Conservation (phyloP, 2,888 invertebrate species). For the Gandaritis pyraliata region DNA sequence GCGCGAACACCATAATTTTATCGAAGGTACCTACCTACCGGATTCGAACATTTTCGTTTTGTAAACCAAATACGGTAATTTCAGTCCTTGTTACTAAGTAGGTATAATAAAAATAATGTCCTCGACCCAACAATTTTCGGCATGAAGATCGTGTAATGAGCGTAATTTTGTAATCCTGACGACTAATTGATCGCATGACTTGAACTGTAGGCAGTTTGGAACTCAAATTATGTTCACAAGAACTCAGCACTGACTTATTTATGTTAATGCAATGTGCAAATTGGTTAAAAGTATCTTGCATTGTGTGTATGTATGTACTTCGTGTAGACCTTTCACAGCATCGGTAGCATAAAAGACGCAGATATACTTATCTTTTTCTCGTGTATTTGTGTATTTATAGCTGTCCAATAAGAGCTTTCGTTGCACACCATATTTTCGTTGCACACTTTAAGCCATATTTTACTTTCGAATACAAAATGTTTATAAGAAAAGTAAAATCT, state of each 20-base stretch:
- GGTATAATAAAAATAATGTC: background rate
- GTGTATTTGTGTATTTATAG: conserved; percentile 2
- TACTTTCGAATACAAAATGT: no score
- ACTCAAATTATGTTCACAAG: conserved; percentile 8
- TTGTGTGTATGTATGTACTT: background rate
- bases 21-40: background rate
- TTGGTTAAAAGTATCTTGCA: conserved; percentile 4
- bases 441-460: background rate
- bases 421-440: conserved; percentile 1
- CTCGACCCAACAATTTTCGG: background rate
- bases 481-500: no score
- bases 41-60: background rate
- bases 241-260: conserved; percentile 12
- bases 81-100: background rate
- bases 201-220: background rate
- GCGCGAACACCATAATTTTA: background rate
- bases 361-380: conserved; percentile 6
- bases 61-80: background rate
- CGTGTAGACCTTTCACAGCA: background rate
- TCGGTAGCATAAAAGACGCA: conserved; percentile 9
- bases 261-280: conserved; percentile 18
- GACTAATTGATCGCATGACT: conserved; percentile 19
- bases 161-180: conserved; percentile 2
- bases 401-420: conserved; percentile 1
- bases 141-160: conserved; percentile 15